A percentile compares a stretch with the other conserved stretches of the same genome.
phyloP scores from a whole-genome alignment of 2,888 invertebrate species.

The Slavum lentiscoides region DNA sequence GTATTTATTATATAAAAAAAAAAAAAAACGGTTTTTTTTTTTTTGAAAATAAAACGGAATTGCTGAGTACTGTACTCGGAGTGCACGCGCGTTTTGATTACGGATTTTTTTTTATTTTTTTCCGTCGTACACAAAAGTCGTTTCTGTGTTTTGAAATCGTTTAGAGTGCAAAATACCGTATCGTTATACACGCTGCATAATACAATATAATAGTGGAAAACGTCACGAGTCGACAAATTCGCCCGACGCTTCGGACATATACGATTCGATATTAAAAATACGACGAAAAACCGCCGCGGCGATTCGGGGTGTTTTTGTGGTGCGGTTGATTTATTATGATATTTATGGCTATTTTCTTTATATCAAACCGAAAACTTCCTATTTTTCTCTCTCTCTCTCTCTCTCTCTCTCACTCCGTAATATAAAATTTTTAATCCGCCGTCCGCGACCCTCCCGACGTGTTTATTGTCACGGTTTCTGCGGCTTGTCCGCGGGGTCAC shows the following conservation, averaged over 20 bases:
- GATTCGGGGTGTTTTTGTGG: not conserved
- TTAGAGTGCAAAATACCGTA: constrained; percentile 3
- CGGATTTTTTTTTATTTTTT: no score
- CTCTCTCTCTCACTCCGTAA: no score
- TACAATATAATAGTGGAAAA: not conserved
- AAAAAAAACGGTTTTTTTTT: no score
- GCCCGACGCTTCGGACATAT: not conserved
- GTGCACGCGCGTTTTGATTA: no score
- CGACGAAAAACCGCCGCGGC: not conserved
- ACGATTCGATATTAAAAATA: not conserved
- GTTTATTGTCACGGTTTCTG: constrained; percentile 50
- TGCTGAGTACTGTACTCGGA: no score
- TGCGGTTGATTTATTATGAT: not conserved
- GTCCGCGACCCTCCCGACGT: constrained; percentile 19
- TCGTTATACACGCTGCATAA: no score
- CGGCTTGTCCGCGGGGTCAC: constrained; percentile 35
- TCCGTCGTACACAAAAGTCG: no score
- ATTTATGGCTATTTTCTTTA: constrained; percentile 36
- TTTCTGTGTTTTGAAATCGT: not conserved
- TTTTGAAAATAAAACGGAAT: no score
- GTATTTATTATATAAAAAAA: not conserved
- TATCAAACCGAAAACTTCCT: constrained; percentile 34
- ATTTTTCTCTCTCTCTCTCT: not conserved
- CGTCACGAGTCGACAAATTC: not conserved
- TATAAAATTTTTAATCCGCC: constrained; percentile 26